A percentile compares a stretch with the other conserved stretches of the same genome.
These are phyloP conservation scores for Clytia hemisphaerica DNA, from an alignment of 30 jellyfish, hydroid and myxozoan genomes.

Conservation along the genomic window DNA sequence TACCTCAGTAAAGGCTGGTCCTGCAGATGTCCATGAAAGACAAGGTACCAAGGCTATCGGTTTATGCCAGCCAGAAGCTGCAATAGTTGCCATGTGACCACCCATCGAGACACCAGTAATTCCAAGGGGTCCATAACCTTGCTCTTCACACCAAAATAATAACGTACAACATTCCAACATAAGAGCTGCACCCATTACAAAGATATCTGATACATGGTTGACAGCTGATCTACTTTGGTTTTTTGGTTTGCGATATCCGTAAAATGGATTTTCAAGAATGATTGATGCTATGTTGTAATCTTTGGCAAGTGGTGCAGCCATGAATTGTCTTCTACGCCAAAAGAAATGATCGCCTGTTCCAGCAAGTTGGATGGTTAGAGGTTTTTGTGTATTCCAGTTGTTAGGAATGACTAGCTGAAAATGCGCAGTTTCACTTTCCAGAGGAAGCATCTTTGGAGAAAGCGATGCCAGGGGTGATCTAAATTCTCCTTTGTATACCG, in stretches of 20 bases:
- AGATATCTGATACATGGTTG: slow-evolving; percentile 72
- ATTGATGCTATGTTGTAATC: slow-evolving; percentile 68
- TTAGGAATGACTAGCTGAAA: slow-evolving; percentile 72
- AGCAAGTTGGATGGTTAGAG: slow-evolving; percentile 73
- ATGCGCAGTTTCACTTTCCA: slow-evolving; percentile 65
- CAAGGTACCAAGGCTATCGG: slow-evolving; percentile 91
- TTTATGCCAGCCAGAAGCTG: slow-evolving; percentile 71
- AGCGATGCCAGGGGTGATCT: slow-evolving; percentile 60
- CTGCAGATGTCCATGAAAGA: slow-evolving; percentile 91
- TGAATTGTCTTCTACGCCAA: slow-evolving; percentile 77
- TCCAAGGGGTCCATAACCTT: slow-evolving; percentile 85
- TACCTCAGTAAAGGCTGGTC: slow-evolving; percentile 89
- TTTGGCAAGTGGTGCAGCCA: slow-evolving; percentile 79
- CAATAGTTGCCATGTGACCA: slow-evolving; percentile 88
- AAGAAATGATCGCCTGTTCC: slow-evolving; percentile 93
- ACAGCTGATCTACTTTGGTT: slow-evolving; percentile 72
- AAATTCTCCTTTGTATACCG: slow-evolving; percentile 62
- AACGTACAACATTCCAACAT: slow-evolving; percentile 56
- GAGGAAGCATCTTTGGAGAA: slow-evolving; percentile 74
- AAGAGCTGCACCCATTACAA: slow-evolving; percentile 91
- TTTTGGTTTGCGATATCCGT: slow-evolving; percentile 80
- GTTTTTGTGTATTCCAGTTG: slow-evolving; percentile 35
- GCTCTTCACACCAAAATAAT: slow-evolving; percentile 72
- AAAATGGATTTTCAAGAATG: slow-evolving; percentile 78
- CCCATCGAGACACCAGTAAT: slow-evolving; percentile 92